Percentiles rank a stretch among this genome's conserved stretches.
Evolutionary conservation across 2,113 vertebrate genomes (phyloP).

Genomic region (Thalassoma bifasciatum): DNA sequence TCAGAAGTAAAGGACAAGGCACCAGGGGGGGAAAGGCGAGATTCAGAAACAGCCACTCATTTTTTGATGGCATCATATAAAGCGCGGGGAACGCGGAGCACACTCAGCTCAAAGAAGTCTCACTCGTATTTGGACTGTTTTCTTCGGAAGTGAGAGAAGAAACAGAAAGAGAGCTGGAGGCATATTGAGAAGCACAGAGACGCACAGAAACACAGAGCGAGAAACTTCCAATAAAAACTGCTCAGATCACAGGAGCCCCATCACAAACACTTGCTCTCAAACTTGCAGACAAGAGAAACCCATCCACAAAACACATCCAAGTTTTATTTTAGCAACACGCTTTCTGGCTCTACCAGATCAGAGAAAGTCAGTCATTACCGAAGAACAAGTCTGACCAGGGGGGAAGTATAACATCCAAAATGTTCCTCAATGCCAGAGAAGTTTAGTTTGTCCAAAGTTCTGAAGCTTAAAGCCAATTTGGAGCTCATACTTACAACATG

Average conservation of each 20-base stretch:
- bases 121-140: constrained; percentile 33
- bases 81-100: constrained; percentile 12
- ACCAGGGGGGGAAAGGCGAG: constrained; percentile 28
- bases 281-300: constrained; percentile 34
- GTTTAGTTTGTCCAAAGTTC: constrained; percentile 8
- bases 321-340: constrained; percentile 53
- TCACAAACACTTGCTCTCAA: constrained; percentile 52
- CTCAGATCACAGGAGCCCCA: constrained; percentile 53
- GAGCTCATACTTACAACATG: constrained; percentile 62
- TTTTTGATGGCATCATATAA: constrained; percentile 47
- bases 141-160: constrained; percentile 19
- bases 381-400: constrained; percentile 15
- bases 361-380: constrained; percentile 37
- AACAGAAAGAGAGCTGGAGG: constrained; percentile 41
- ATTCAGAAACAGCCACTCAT: constrained; percentile 2
- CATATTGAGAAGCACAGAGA: constrained; percentile 20
- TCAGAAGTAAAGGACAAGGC: constrained; percentile 37
- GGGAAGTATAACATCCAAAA: constrained; percentile 39
- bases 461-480: constrained; percentile 11
- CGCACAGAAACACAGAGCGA: constrained; percentile 27
- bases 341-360: constrained; percentile 39
- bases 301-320: constrained; percentile 39
- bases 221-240: constrained; percentile 53
- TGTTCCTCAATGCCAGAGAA: constrained; percentile 8
- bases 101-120: constrained; percentile 41